A percentile compares a stretch with the other conserved stretches of the same genome.
phyloP scores from a whole-genome alignment of 2,797 vertebrate species.

The Galaxias olidus region DNA sequence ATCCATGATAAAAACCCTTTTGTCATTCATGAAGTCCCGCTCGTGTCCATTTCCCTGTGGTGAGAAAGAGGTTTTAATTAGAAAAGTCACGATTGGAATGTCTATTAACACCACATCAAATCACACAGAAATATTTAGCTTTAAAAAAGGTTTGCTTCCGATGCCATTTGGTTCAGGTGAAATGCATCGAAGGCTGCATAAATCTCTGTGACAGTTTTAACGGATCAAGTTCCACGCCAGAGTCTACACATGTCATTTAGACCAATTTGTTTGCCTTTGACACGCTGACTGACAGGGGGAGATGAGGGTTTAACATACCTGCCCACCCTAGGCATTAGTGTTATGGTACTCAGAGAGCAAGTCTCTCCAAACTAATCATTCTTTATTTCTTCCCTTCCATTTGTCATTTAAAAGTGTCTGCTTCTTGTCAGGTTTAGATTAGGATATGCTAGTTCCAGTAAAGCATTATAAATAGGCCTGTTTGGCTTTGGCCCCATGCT shows the following conservation, averaged over 20 bases:
- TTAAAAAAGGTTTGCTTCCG: neutral
- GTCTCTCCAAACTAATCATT: conserved; percentile 32
- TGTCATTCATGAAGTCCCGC: conserved; percentile 91
- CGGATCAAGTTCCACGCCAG: conserved; percentile 1
- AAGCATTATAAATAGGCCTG: conserved; percentile 8
- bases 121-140: neutral
- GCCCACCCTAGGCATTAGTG: conserved; percentile 26
- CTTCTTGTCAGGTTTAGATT: conserved; percentile 44
- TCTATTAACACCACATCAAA: neutral
- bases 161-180: neutral
- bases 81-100: neutral
- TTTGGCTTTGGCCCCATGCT: neutral
- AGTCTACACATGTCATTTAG: conserved; percentile 23
- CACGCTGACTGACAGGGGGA: conserved; percentile 38
- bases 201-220: neutral
- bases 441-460: conserved; percentile 30
- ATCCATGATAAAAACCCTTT: conserved; percentile 93
- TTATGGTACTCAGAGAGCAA: conserved; percentile 37
- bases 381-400: conserved; percentile 46
- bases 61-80: neutral
- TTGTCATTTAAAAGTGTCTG: conserved; percentile 44
- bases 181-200: neutral
- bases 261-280: conserved; percentile 31
- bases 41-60: conserved; percentile 94
- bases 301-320: conserved; percentile 34